These are phyloP conservation scores for Macropodus opercularis DNA, from an alignment of 2,797 vertebrate genomes.

Conservation along the genomic window DNA sequence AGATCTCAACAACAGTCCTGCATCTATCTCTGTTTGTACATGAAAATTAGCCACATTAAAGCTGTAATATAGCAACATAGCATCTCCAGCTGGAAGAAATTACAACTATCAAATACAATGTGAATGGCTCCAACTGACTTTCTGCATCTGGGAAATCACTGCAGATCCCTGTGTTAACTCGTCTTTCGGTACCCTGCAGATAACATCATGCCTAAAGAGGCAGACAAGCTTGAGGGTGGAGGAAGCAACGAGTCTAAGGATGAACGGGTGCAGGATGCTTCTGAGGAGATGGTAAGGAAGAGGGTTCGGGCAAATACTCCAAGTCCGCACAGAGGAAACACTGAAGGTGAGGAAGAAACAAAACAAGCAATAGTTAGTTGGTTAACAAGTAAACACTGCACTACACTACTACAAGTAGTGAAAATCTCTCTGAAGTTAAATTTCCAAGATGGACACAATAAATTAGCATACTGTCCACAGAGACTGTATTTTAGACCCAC, in stretches of 20 bases:
- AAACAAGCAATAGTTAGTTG: not conserved
- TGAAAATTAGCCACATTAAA: not conserved
- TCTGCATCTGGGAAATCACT: not conserved
- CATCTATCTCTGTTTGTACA: conserved; percentile 1
- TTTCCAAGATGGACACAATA: too few species aligned
- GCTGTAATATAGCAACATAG: not conserved
- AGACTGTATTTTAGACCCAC: too few species aligned
- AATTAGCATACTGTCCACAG: too few species aligned
- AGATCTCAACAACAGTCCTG: conserved; percentile 21
- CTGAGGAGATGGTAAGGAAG: conserved; percentile 77
- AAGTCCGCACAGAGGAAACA: conserved; percentile 75
- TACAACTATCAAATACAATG: not conserved
- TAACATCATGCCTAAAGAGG: conserved; percentile 87
- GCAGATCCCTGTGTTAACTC: not conserved
- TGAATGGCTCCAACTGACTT: not conserved
- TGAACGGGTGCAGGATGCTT: conserved; percentile 65
- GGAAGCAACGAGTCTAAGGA: conserved; percentile 74
- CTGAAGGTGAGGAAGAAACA: conserved; percentile 82
- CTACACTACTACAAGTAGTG: too few species aligned
- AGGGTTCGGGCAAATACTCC: conserved; percentile 75
- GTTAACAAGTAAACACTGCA: not conserved
- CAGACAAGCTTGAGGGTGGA: conserved; percentile 72
- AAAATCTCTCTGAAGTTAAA: too few species aligned
- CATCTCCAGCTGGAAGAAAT: not conserved
- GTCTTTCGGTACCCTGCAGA: conserved; percentile 14